Percentiles rank a stretch among this genome's conserved stretches.
phyloP scores from a whole-genome alignment of 64 coral and sea anemone species.

The Stichodactyla mertensii region DNA sequence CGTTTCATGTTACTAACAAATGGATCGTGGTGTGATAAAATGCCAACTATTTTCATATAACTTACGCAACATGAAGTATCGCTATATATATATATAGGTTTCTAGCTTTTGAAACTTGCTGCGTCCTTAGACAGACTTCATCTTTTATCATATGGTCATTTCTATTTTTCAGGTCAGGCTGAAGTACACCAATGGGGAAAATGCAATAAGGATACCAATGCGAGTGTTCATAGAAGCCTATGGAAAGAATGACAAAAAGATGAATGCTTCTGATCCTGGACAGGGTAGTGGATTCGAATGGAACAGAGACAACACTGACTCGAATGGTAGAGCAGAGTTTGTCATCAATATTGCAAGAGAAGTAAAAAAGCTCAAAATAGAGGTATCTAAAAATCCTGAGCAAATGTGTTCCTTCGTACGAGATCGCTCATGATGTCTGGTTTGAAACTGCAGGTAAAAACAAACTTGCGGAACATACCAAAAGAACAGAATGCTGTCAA shows the following conservation, averaged over 20 bases:
- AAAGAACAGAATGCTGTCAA: conserved; percentile 2
- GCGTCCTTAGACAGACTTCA: too few species aligned
- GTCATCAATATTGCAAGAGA: neutral
- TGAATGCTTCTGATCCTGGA: neutral
- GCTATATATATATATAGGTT: too few species aligned
- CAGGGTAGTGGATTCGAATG: neutral
- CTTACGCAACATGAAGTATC: too few species aligned
- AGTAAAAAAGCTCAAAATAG: neutral
- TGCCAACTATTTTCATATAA: too few species aligned
- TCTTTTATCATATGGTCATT: neutral
- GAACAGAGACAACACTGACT: neutral
- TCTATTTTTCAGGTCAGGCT: neutral
- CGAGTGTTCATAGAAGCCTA: neutral
- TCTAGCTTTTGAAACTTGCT: too few species aligned
- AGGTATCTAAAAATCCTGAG: neutral
- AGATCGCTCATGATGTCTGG: neutral
- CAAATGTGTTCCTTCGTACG: neutral
- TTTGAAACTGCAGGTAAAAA: neutral
- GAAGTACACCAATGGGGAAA: neutral
- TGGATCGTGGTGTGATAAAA: too few species aligned
- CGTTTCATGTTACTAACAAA: too few species aligned
- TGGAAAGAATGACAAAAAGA: neutral
- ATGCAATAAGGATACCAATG: neutral
- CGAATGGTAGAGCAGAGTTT: neutral
- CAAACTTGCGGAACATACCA: neutral